Conservation (phyloP, 2,797 vertebrate species). For the Heteromormyrus szaboi region DNA sequence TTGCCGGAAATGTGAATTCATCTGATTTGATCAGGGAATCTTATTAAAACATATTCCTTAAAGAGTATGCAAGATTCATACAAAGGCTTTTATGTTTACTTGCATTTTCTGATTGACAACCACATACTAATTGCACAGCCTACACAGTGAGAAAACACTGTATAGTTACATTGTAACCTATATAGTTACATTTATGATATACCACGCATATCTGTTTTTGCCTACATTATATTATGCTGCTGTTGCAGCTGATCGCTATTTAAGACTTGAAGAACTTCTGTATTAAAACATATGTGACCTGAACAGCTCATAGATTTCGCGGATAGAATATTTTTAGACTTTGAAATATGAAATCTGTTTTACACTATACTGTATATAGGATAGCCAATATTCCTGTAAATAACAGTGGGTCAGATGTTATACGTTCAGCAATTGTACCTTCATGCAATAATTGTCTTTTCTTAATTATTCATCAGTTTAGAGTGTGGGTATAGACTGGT, state of each 20-base stretch:
- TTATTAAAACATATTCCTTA: not conserved
- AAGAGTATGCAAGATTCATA: not conserved
- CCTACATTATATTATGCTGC: not conserved
- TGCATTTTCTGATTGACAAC: not conserved
- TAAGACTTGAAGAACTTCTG: not conserved
- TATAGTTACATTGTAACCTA: not conserved
- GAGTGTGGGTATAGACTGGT: not conserved
- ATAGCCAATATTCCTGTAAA: not conserved
- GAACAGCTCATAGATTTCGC: not conserved
- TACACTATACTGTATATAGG: not conserved
- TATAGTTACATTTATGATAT: not conserved
- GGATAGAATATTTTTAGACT: not conserved
- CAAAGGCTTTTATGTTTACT: not conserved
- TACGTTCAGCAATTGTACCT: not conserved
- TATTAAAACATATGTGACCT: not conserved
- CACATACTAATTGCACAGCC: not conserved
- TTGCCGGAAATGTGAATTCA: not conserved
- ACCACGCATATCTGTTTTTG: not conserved
- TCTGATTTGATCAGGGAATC: not conserved
- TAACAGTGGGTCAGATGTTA: not conserved
- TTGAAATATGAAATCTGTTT: not conserved
- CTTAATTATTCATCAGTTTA: not conserved
- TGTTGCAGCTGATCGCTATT: not conserved
- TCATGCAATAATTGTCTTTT: not conserved
- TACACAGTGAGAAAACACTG: not conserved